Conservation (phyloP, 2,797 vertebrate species). For the Siniperca scherzeri region DNA sequence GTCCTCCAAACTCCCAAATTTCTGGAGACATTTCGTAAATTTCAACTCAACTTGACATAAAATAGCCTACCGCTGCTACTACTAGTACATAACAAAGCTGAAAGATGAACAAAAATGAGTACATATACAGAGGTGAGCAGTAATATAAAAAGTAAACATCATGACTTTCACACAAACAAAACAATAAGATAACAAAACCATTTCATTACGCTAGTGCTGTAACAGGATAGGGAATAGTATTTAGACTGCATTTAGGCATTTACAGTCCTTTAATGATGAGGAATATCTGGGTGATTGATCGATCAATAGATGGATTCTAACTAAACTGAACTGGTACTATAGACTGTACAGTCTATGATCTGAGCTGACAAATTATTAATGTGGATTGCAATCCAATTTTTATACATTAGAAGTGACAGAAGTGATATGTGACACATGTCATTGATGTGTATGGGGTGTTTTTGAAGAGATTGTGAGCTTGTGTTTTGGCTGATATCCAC, state of each 20-base stretch:
- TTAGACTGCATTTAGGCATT: conserved; percentile 41
- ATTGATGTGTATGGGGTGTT: not conserved
- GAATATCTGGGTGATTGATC: conserved; percentile 44
- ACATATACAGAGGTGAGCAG: conserved; percentile 61
- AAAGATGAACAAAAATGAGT: conserved; percentile 61
- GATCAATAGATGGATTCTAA: conserved; percentile 13
- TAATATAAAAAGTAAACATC: conserved; percentile 89
- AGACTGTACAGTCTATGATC: not conserved
- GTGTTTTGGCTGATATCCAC: not conserved
- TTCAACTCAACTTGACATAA: conserved; percentile 52
- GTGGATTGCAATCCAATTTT: not conserved
- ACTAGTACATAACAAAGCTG: conserved; percentile 59
- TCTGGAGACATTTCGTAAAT: conserved; percentile 49
- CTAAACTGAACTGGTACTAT: not conserved
- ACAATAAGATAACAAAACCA: conserved; percentile 77
- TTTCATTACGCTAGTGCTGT: conserved; percentile 91
- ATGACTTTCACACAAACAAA: conserved; percentile 86
- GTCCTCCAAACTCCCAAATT: conserved; percentile 56
- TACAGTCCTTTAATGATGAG: conserved; percentile 48
- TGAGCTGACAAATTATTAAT: not conserved
- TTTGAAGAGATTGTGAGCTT: not conserved
- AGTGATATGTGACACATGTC: not conserved
- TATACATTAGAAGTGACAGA: not conserved
- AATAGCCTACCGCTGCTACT: conserved; percentile 52
- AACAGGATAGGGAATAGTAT: conserved; percentile 67